These are phyloP conservation scores for Sanderia malayensis DNA, from an alignment of 30 jellyfish, hydroid and myxozoan species.

Conservation along the genomic window DNA sequence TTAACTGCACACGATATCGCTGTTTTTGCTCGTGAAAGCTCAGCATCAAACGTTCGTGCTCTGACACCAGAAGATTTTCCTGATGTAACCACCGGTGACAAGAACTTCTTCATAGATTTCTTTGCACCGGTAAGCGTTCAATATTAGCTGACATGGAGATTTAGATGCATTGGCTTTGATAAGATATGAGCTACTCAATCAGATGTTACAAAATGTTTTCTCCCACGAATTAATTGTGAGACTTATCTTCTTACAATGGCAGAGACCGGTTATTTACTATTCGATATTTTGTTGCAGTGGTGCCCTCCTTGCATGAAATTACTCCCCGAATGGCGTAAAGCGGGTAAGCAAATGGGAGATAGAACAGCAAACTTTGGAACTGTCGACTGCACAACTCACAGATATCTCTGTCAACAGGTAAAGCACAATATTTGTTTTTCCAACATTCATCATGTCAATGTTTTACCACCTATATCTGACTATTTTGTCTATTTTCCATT, in stretches of 20 bases:
- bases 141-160: too few relatives aligned
- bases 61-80: slow-evolving; percentile 85
- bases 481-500: not conserved
- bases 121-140: slow-evolving; percentile 97
- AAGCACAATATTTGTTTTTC: too few relatives aligned
- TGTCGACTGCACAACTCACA: slow-evolving; percentile 88
- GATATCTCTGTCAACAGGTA: slow-evolving; percentile 74
- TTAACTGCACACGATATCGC: slow-evolving; percentile 90
- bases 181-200: too few relatives aligned
- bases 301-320: slow-evolving; percentile 98
- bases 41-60: slow-evolving; percentile 82
- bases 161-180: too few relatives aligned
- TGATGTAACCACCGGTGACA: slow-evolving; percentile 26
- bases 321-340: slow-evolving; percentile 96
- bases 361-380: slow-evolving; percentile 87
- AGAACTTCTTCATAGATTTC: slow-evolving; percentile 78
- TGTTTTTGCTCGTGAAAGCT: slow-evolving; percentile 78
- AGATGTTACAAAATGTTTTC: too few relatives aligned
- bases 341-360: slow-evolving; percentile 89
- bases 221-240: too few relatives aligned
- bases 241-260: too few relatives aligned
- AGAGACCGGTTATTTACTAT: too few relatives aligned
- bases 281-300: slow-evolving; percentile 67
- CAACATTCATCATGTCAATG: too few relatives aligned
- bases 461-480: too few relatives aligned